phyloP scores from a whole-genome alignment of 1,140 invertebrate species.

The Pemphigus obesinymphae region DNA sequence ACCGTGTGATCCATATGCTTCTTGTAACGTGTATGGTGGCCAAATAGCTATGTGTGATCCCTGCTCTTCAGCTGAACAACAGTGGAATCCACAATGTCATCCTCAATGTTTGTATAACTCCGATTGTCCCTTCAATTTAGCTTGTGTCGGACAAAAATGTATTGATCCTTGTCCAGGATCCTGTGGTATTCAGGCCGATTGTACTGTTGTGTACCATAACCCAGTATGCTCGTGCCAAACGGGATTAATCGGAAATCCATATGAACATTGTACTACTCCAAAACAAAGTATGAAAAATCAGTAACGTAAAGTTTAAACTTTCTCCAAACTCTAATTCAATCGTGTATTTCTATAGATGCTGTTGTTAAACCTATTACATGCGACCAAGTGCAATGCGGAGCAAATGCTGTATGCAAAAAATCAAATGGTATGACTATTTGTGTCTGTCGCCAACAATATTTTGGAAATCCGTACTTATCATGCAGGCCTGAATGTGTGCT shows the following conservation, averaged over 20 bases:
- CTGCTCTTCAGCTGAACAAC: conserved; percentile 63
- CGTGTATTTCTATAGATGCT: conserved; percentile 46
- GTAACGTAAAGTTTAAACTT: background rate
- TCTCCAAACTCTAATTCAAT: background rate
- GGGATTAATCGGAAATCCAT: conserved; percentile 74
- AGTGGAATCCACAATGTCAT: conserved; percentile 65
- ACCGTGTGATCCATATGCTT: conserved; percentile 66
- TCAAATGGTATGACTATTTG: conserved; percentile 59
- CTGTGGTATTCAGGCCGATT: conserved; percentile 73
- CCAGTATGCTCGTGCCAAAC: conserved; percentile 69
- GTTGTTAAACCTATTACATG: conserved; percentile 58
- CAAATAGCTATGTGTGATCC: conserved; percentile 72
- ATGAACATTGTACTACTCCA: conserved; percentile 65
- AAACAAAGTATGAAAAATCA: conserved; percentile 50
- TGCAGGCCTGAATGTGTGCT: conserved; percentile 74
- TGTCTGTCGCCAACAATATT: conserved; percentile 61
- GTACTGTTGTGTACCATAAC: conserved; percentile 67
- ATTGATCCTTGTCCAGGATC: conserved; percentile 75
- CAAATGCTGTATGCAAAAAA: conserved; percentile 68
- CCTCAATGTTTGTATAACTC: conserved; percentile 72
- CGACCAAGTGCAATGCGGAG: conserved; percentile 64
- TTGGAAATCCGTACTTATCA: conserved; percentile 62
- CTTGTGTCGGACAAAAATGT: conserved; percentile 71
- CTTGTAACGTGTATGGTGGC: conserved; percentile 64
- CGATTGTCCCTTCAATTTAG: conserved; percentile 71